A percentile compares a stretch with the other conserved stretches of the same genome.
These are phyloP conservation scores for Eupithecia dodoneata DNA, from an alignment of 2,888 invertebrate species.

Conservation along the genomic window DNA sequence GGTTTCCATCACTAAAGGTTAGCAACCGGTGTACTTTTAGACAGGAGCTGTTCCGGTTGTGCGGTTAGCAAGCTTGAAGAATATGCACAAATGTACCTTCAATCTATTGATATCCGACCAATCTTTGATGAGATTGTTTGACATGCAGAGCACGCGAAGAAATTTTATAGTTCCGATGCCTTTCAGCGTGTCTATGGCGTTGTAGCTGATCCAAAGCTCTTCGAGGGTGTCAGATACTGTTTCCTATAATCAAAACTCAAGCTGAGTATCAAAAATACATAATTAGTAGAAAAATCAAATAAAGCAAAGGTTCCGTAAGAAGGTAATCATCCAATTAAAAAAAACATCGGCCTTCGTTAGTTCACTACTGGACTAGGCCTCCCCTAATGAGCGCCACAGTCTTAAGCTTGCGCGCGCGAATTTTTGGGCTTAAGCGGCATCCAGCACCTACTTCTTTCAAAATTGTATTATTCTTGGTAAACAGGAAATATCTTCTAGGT, in stretches of 20 bases:
- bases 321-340: no score
- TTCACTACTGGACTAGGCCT: no score
- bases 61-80: not conserved
- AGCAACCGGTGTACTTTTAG: not conserved
- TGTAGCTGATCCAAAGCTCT: slow-evolving; percentile 97
- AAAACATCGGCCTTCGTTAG: no score
- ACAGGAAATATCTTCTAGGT: no score
- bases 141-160: slow-evolving; percentile 91
- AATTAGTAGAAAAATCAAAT: no score
- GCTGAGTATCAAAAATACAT: not conserved
- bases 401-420: no score
- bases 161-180: slow-evolving; percentile 91
- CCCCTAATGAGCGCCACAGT: no score
- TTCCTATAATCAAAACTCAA: slow-evolving; percentile 82
- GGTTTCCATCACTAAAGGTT: not conserved
- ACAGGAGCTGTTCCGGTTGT: not conserved
- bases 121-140: slow-evolving; percentile 92
- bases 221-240: slow-evolving; percentile 93
- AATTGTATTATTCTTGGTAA: no score
- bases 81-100: slow-evolving; percentile 57
- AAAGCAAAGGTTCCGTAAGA: no score
- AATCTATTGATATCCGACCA: slow-evolving; percentile 90
- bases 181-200: slow-evolving; percentile 95
- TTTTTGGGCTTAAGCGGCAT: no score
- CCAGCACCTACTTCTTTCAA: no score